Evolutionary conservation across 2,113 vertebrate species (phyloP), one percentile per base, ranked within the genome.

Genomic region (Pelecanoides urinatrix): DNA sequence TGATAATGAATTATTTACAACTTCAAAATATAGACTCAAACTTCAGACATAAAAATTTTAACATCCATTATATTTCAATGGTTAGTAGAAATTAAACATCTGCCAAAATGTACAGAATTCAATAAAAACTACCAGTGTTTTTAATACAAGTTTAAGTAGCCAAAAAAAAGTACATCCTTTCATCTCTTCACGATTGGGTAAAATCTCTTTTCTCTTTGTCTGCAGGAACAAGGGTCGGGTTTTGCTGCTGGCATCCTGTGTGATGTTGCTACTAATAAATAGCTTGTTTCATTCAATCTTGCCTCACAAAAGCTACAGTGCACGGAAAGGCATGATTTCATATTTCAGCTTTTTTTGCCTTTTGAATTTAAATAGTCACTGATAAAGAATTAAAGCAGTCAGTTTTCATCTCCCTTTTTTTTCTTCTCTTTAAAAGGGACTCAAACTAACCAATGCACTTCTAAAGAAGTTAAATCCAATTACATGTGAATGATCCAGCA

Each of bases 371-470:
- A 96, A 71, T 30, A 77, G 88, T 76, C 29, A 86, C 68, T 11
- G 4, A 70, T 63, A 79, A 93, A 77, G 78, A 91, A 91, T 74
- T 85, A 55, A 90, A 30, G 34, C 65, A 96, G 97, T 95, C 95
- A 97, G 98, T 98, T 96, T 97, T 98, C 98, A 98, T 98, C 86
- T 95, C 94, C 98, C 98, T 86, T 95, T 87, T 70, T 65, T 56
- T 50, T 16, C 32, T 16, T 27, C 22, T 59, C 53, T 78, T 47
- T n/a, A 63, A 98, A 98, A 97, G 98, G 98, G 96, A 96, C 98
- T 98, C 70, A 91, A 97, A 98, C 96, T 62, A 96, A 97, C 96
- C 88, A 84, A 83, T 16, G 1, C 32, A 30, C 38, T 90, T 95
- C 75, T 86, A 15, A 50, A 78, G 76, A 93, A 87, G 85, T 94